Evolutionary conservation across 2,797 vertebrate species (phyloP).

Genomic region (Ataeniobius toweri): DNA sequence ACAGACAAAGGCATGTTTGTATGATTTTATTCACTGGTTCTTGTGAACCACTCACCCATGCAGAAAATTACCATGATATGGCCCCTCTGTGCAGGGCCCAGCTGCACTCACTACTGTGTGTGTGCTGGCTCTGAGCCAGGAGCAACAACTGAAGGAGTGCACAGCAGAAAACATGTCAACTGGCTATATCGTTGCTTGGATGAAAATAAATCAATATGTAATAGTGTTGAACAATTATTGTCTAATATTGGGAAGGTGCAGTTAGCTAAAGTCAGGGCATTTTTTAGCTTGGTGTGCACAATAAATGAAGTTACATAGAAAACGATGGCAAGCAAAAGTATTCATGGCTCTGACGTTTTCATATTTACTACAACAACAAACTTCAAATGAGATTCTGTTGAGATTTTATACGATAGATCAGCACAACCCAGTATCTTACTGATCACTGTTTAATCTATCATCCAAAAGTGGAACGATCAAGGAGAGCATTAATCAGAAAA

Average conservation of each 20-base stretch:
- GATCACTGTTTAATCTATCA: too few species aligned
- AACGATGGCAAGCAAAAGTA: neutral
- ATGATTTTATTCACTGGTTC: slow-evolving; percentile 45
- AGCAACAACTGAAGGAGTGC: slow-evolving; percentile 64
- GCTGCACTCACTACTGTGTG: slow-evolving; percentile 61
- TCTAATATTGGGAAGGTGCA: neutral
- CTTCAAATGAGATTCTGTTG: too few species aligned
- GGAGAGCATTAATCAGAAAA: too few species aligned
- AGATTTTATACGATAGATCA: too few species aligned
- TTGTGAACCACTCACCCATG: slow-evolving; percentile 54
- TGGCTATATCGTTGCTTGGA: slow-evolving; percentile 37
- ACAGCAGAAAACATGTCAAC: slow-evolving; percentile 53
- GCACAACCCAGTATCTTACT: too few species aligned
- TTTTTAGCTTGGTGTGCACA: neutral
- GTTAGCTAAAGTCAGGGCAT: neutral
- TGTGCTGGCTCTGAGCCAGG: slow-evolving; percentile 52
- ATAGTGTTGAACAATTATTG: slow-evolving; percentile 8
- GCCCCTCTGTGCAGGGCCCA: slow-evolving; percentile 54
- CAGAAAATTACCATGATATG: slow-evolving; percentile 62
- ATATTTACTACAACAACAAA: neutral
- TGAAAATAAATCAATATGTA: slow-evolving; percentile 30
- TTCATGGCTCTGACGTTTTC: neutral
- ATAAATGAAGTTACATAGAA: neutral
- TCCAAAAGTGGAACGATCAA: too few species aligned
- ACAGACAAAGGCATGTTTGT: slow-evolving; percentile 12